phyloP scores from a whole-genome alignment of 2,797 vertebrate species.

The Dromococcyx pavoninus region DNA sequence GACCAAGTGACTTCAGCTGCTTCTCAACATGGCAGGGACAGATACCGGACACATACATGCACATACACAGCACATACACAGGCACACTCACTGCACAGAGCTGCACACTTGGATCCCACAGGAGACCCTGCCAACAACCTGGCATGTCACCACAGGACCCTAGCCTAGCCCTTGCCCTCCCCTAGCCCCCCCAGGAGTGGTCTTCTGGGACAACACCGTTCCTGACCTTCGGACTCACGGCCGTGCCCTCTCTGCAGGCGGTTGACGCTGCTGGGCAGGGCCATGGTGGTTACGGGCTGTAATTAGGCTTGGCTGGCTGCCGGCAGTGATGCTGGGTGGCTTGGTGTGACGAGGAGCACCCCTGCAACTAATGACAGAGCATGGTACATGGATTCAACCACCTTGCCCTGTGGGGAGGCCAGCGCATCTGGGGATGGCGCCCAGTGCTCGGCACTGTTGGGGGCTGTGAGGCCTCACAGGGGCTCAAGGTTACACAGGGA shows the following conservation, averaged over 20 bases:
- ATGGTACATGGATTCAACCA: accelerated
- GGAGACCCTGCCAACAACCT: background rate
- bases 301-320: background rate
- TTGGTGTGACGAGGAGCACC: accelerated
- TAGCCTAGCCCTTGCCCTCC: accelerated
- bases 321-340: background rate
- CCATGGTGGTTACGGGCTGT: background rate
- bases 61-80: accelerated
- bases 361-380: background rate
- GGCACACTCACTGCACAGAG: background rate
- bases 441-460: accelerated
- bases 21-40: background rate
- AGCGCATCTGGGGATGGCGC: accelerated
- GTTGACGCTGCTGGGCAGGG: background rate
- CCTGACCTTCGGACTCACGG: background rate
- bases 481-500: background rate
- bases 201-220: background rate
- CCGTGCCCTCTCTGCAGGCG: background rate
- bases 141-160: accelerated
- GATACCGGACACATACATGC: background rate
- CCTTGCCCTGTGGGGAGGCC: accelerated
- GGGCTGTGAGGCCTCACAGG: accelerated
- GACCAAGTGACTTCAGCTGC: too few species aligned
- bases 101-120: accelerated
- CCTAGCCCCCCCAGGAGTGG: accelerated